Evolutionary conservation across 2,888 invertebrate species (phyloP).

Genomic region (Aleiodes testaceus): DNA sequence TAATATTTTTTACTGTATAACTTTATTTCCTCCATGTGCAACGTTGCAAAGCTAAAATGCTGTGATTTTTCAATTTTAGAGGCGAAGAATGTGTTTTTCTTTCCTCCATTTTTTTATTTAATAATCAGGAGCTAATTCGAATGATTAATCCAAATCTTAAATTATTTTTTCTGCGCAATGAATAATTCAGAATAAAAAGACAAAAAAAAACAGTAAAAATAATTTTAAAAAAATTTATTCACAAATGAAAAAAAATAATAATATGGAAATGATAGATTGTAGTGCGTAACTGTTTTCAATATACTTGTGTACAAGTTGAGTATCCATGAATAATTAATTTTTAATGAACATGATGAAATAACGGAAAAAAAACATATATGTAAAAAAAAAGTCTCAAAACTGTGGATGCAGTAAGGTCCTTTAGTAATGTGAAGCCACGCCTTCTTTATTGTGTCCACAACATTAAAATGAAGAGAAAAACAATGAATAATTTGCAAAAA

Average conservation of each 20-base stretch:
- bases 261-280: slow-evolving; percentile 49
- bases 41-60: slow-evolving; percentile 51
- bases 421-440: slow-evolving; percentile 9
- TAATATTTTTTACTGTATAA: slow-evolving; percentile 8
- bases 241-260: slow-evolving; percentile 52
- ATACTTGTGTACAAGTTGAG: slow-evolving; percentile 50
- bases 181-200: background rate
- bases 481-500: slow-evolving; percentile 27
- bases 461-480: background rate
- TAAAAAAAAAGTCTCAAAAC: background rate
- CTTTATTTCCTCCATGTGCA: slow-evolving; percentile 46
- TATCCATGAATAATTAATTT: slow-evolving; percentile 16
- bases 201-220: slow-evolving; percentile 29
- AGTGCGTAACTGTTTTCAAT: slow-evolving; percentile 50
- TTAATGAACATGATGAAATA: slow-evolving; percentile 38
- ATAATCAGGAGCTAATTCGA: slow-evolving; percentile 25
- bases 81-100: slow-evolving; percentile 24
- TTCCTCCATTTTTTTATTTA: slow-evolving; percentile 25
- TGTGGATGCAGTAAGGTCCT: slow-evolving; percentile 25
- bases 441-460: slow-evolving; percentile 35
- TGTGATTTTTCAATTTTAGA: slow-evolving; percentile 46
- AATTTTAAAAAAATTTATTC: slow-evolving; percentile 10
- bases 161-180: slow-evolving; percentile 34
- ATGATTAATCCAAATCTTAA: slow-evolving; percentile 14
- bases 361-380: slow-evolving; percentile 5